A percentile compares a stretch with the other conserved stretches of the same genome.
Evolutionary conservation across 1,140 invertebrate species (phyloP).

Genomic region (Lepidurus apus): DNA sequence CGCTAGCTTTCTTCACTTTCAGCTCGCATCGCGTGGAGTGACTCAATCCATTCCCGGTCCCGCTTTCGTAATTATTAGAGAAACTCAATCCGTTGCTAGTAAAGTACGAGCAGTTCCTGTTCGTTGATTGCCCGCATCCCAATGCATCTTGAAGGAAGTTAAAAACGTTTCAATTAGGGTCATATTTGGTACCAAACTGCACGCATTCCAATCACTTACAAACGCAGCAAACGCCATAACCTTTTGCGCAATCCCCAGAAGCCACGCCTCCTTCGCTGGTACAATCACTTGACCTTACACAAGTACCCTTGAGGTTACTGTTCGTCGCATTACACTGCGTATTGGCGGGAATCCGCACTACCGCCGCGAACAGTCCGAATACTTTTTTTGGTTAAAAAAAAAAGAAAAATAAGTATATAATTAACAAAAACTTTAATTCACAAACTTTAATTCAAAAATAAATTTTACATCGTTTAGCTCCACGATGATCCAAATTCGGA

Average conservation of each 20-base stretch:
- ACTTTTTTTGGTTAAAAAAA: background rate
- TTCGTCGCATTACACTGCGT: background rate
- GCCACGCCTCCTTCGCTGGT: constrained; percentile 57
- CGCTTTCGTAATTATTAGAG: constrained; percentile 59
- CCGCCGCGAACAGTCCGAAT: background rate
- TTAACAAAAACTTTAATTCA: background rate
- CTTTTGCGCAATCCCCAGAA: constrained; percentile 69
- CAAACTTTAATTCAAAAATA: background rate
- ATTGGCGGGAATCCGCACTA: background rate
- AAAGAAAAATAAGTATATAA: background rate
- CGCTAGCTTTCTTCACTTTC: constrained; percentile 65
- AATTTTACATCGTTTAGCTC: background rate
- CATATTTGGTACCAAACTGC: background rate
- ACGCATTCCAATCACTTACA: constrained; percentile 51
- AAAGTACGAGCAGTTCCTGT: constrained; percentile 76
- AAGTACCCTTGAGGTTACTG: constrained; percentile 57
- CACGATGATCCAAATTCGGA: background rate
- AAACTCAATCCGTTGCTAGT: constrained; percentile 63
- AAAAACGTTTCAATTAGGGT: background rate
- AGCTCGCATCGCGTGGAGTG: constrained; percentile 57
- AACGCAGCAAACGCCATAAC: constrained; percentile 66
- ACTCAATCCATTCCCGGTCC: background rate
- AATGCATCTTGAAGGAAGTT: constrained; percentile 52
- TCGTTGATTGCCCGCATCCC: constrained; percentile 62
- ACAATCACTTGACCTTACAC: constrained; percentile 61